A percentile compares a stretch with the other conserved stretches of the same genome.
These are phyloP conservation scores for Myiagra hebetior DNA, from an alignment of 2,113 vertebrate genomes.

Conservation along the genomic window DNA sequence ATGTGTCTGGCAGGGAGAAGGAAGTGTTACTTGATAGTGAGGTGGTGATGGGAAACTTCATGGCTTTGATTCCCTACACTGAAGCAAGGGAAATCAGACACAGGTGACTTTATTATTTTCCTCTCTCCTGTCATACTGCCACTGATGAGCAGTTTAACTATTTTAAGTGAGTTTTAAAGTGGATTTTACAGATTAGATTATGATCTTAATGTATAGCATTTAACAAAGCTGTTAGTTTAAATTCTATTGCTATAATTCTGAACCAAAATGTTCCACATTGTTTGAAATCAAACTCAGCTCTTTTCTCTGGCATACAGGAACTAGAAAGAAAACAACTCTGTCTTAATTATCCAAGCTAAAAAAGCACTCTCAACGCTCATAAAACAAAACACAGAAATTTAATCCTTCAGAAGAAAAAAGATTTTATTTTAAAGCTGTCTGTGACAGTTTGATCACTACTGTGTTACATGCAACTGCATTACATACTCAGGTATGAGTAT, in stretches of 20 bases:
- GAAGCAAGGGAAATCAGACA: background rate
- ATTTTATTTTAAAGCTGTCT: background rate
- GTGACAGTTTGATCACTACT: background rate
- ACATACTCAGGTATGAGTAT: background rate
- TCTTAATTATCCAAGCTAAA: background rate
- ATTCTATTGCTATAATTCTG: background rate
- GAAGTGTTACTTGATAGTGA: background rate
- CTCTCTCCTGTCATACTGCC: background rate
- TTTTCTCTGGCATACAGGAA: background rate
- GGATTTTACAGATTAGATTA: background rate
- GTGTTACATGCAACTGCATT: background rate
- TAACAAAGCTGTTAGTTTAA: background rate
- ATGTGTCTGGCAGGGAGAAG: background rate
- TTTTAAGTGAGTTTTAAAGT: background rate
- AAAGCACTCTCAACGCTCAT: background rate
- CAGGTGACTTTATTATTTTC: background rate
- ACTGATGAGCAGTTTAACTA: background rate
- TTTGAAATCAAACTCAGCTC: slow-evolving; percentile 2
- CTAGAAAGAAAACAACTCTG: background rate
- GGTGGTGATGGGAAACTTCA: background rate
- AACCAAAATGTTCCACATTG: background rate
- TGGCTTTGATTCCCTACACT: background rate
- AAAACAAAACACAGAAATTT: background rate
- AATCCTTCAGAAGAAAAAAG: background rate
- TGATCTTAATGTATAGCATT: background rate